Percentiles rank a stretch among this genome's conserved stretches.
These are phyloP conservation scores for Arenaria interpres DNA, from an alignment of 2,113 vertebrate genomes.

Conservation along the genomic window DNA sequence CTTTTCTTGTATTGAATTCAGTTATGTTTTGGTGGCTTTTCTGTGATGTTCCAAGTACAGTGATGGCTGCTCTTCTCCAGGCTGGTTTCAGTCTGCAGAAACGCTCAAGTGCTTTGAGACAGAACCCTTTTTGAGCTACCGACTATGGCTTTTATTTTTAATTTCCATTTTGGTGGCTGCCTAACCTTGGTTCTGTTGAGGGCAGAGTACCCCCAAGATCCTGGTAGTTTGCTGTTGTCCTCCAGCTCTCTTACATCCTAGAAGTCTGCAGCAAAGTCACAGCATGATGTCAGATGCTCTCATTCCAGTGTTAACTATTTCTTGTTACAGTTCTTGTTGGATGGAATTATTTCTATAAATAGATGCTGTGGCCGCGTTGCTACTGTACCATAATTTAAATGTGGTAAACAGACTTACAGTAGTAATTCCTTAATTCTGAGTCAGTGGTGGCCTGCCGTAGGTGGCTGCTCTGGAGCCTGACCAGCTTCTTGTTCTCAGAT, in stretches of 20 bases:
- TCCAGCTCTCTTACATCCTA: not conserved
- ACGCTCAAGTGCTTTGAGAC: not conserved
- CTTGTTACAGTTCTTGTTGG: not conserved
- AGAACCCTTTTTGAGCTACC: not conserved
- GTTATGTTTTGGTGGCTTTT: not conserved
- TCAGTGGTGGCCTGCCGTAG: not conserved
- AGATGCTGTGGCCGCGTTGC: not conserved
- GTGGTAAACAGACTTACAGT: not conserved
- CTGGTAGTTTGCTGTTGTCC: not conserved
- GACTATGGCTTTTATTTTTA: not conserved
- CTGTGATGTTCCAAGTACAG: not conserved
- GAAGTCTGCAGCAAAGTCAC: not conserved
- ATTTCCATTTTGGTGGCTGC: not conserved
- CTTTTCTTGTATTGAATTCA: not conserved
- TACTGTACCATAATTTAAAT: conserved; percentile 20
- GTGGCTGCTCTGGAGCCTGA: not conserved
- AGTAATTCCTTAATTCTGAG: not conserved
- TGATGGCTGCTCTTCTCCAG: not conserved
- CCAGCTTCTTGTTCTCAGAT: not conserved
- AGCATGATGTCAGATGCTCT: not conserved
- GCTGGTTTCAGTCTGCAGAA: not conserved
- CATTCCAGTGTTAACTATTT: not conserved
- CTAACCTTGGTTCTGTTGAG: not conserved
- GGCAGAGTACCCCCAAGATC: not conserved
- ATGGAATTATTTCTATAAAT: conserved; percentile 23